phyloP scores from a whole-genome alignment of 2,797 vertebrate genomes.

The Cuculus canorus region DNA sequence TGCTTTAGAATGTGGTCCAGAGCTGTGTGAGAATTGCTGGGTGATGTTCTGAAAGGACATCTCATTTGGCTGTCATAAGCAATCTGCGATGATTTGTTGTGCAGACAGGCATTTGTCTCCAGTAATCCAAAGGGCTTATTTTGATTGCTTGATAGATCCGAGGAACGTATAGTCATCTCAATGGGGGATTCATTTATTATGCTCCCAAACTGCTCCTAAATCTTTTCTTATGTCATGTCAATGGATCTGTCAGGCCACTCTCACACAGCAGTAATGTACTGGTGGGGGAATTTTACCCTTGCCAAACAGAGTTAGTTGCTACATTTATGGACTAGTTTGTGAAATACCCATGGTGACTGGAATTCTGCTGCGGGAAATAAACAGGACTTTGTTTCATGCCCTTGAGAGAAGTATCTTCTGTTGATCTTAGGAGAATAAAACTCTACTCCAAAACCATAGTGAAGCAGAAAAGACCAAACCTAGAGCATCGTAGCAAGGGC shows the following conservation, averaged over 20 bases:
- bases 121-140: constrained; percentile 61
- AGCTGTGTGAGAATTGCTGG: neutral
- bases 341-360: neutral
- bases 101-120: constrained; percentile 43
- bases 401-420: neutral
- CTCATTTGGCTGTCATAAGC: constrained; percentile 48
- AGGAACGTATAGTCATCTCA: neutral
- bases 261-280: neutral
- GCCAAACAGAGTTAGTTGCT: neutral
- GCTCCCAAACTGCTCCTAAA: constrained; percentile 56
- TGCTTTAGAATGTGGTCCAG: neutral
- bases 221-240: constrained; percentile 20
- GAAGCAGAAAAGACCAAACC: neutral
- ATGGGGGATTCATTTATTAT: constrained; percentile 46
- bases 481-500: neutral
- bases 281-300: neutral
- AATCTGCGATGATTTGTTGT: constrained; percentile 21
- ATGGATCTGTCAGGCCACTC: constrained; percentile 18
- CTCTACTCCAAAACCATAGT: neutral
- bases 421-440: neutral
- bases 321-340: neutral
- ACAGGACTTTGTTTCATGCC: neutral
- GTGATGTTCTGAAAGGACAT: constrained; percentile 5
- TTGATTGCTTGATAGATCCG: constrained; percentile 40
- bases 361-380: neutral